A percentile compares a stretch with the other conserved stretches of the same genome.
Evolutionary conservation across 1,140 invertebrate genomes (phyloP).

Genomic region (Harlomillsia oculata): DNA sequence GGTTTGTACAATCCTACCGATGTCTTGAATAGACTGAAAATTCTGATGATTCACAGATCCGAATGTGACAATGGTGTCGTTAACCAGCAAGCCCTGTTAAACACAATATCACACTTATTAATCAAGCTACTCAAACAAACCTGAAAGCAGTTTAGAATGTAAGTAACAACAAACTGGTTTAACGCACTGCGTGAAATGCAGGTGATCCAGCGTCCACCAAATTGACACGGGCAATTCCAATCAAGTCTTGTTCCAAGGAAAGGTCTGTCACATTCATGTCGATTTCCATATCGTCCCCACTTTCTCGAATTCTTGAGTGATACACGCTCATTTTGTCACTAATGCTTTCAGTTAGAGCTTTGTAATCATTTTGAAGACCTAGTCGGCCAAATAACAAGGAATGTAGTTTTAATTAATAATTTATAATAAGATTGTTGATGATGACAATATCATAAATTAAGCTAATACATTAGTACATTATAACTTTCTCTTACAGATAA

Average conservation of each 20-base stretch:
- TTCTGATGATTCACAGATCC: constrained; percentile 68
- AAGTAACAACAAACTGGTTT: background rate
- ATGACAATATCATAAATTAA: background rate
- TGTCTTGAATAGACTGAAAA: constrained; percentile 57
- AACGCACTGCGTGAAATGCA: constrained; percentile 60
- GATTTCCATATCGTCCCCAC: constrained; percentile 8
- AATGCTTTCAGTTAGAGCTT: constrained; percentile 72
- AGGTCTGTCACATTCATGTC: background rate
- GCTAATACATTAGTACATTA: no score
- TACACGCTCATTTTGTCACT: constrained; percentile 59
- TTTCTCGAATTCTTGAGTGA: constrained; percentile 4
- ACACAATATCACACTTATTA: constrained; percentile 22
- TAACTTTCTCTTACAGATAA: constrained; percentile 86
- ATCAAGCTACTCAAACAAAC: background rate
- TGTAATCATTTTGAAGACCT: constrained; percentile 87
- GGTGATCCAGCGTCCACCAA: constrained; percentile 66
- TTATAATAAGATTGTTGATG: background rate
- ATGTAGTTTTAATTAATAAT: background rate
- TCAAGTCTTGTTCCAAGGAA: background rate
- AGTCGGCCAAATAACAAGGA: constrained; percentile 34
- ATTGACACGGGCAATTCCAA: constrained; percentile 60
- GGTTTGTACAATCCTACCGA: constrained; percentile 58
- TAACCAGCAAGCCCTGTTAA: constrained; percentile 61
- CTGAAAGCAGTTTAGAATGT: background rate
- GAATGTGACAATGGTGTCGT: constrained; percentile 68